Evolutionary conservation across 2,888 invertebrate genomes (phyloP), one percentile per base, ranked within the genome.

Genomic region (Malachius bipustulatus): DNA sequence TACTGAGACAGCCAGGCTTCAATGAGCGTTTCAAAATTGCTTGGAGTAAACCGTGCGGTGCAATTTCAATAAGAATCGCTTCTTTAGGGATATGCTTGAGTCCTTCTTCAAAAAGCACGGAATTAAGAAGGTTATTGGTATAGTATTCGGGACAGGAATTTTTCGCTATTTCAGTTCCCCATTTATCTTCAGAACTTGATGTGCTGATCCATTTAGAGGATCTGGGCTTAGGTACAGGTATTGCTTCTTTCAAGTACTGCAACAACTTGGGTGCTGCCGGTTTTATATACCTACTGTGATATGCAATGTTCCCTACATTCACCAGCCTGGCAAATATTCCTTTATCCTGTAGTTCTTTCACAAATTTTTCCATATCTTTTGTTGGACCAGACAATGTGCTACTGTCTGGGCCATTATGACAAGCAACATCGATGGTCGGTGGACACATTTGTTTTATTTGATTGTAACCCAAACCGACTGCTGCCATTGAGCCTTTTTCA

Each of bases 21-120:
- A 91, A 62, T 0, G 87, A 82, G 26, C 87, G 69, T 42, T 82
- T 77, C 4, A 93, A 65, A 50, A 93, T 87, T 0, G 89, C 82
- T 56, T 90, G 90, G 16, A 93, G 70, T 1, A 93, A 68, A 4
- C 87, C 82, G 49, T 93, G 91, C 0, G 93, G 91, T 0, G 91
- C 90, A 35, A 93, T 77, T 62, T 93, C 93, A 42, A 93, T 79
- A 3, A 79, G 73, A 37, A 91, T 70, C 0, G 90, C 87, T 54
- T 88, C 78, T 32, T 72, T 69, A 2, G 87, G 89, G 46, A 93
- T 78, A 48, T 82, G 71, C 11, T 69, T 70, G 4, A 83, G 68
- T 0, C 84, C 82, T 60, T 91, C 90, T 54, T 89, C 85, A 58
- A 88, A 87, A 11, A 79, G 63, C 1, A 83, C 82, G 11, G 80